Evolutionary conservation across 1,140 invertebrate species (phyloP).

Genomic region (Cepaea nemoralis): DNA sequence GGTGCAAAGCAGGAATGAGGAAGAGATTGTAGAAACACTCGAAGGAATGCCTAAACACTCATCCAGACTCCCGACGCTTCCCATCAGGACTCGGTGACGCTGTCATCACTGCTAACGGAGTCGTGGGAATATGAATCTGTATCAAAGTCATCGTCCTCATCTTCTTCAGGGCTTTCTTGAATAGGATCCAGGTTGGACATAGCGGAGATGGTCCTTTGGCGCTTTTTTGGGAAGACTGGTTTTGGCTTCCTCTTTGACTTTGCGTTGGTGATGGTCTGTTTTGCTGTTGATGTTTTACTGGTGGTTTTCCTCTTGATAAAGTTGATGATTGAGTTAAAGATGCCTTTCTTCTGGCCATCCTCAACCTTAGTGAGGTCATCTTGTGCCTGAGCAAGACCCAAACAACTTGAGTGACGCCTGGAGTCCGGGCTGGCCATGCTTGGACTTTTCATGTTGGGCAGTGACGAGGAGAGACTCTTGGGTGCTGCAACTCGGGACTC

Average conservation of each 20-base stretch:
- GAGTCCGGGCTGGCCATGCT: constrained; percentile 28
- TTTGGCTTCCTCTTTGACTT: constrained; percentile 67
- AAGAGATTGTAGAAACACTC: background rate
- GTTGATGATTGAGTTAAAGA: constrained; percentile 61
- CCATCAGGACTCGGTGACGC: constrained; percentile 42
- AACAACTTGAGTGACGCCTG: constrained; percentile 32
- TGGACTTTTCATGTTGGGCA: constrained; percentile 55
- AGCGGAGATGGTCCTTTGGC: constrained; percentile 65
- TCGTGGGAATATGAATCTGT: constrained; percentile 64
- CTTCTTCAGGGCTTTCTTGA: constrained; percentile 65
- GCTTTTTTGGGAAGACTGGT: constrained; percentile 58
- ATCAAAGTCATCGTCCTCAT: constrained; percentile 55
- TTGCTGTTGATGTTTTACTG: constrained; percentile 7
- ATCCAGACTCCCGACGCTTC: background rate
- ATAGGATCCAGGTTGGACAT: constrained; percentile 69
- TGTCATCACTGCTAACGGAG: constrained; percentile 42
- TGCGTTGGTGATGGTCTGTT: background rate
- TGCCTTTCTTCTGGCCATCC: constrained; percentile 61
- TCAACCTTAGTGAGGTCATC: constrained; percentile 45
- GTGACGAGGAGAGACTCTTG: constrained; percentile 47
- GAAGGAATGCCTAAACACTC: constrained; percentile 16
- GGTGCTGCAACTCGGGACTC: constrained; percentile 55
- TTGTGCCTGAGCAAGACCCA: constrained; percentile 34
- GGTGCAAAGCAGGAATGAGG: background rate
- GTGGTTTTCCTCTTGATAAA: constrained; percentile 63